Evolutionary conservation across 2,797 vertebrate genomes (phyloP).

Genomic region (Enteromius argenteus): DNA sequence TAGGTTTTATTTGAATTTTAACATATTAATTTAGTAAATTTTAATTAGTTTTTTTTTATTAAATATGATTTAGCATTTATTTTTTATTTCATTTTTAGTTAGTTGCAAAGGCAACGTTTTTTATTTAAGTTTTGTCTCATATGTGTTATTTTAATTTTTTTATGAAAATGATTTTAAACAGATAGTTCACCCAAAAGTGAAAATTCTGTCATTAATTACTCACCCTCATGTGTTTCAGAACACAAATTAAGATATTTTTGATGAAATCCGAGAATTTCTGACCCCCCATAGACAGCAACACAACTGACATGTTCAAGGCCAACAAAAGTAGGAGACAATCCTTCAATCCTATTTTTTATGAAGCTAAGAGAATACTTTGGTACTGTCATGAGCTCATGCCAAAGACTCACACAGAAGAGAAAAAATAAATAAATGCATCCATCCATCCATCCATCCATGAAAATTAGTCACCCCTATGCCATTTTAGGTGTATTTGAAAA

Average conservation of each 20-base stretch:
- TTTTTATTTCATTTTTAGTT: background rate
- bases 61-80: background rate
- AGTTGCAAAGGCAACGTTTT: background rate
- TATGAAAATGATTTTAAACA: background rate
- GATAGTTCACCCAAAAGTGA: background rate
- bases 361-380: no score
- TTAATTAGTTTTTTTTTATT: background rate
- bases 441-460: no score
- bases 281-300: no score
- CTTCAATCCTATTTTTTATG: no score
- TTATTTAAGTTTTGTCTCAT: background rate
- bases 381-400: background rate
- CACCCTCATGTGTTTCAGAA: background rate
- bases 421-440: background rate
- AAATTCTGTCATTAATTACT: background rate
- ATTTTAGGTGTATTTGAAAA: no score
- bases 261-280: no score
- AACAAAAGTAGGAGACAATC: no score
- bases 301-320: background rate
- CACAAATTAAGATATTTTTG: background rate
- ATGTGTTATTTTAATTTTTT: background rate
- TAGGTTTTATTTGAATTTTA: background rate
- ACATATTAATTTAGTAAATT: background rate
- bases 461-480: no score
- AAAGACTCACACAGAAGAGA: background rate